Base-by-base conservation (phyloP, 1,140 invertebrate genomes). In the Homalodisca vitripennis region DNA sequence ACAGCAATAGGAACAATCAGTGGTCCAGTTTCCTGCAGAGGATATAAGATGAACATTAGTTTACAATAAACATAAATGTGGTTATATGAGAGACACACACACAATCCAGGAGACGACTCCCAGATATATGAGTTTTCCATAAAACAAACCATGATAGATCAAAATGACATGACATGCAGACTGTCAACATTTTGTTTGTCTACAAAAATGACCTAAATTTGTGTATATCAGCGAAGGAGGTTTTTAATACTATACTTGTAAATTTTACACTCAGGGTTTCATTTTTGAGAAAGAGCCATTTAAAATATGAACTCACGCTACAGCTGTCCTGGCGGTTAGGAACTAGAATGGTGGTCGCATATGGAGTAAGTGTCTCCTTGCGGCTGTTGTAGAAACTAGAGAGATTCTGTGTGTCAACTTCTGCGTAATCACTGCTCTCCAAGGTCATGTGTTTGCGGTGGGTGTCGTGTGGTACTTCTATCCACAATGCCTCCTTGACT, bases 381-480 rank as follows among this genome's bases (percentile, higher is more conserved):
- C 86, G 84, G 1, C 72, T 87, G 70, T 92, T 92, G 78, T 93
- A 92, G 75, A 93, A 94, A 0, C 91, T 92, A 14, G 89, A 91
- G 68, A 93, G 75, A 74, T 83, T 87, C 47, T 86, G 80, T 12
- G 86, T 87, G 77, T 92, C 90, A 0, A 92, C 90, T 80, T 92
- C 90, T 0, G 90, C 89, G 72, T 92, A 92, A 73, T 92, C 89
- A 0, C 88, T 87, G 20, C 84, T 84, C 57, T 76, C 76, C 26
- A 70, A 73, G 89, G 41, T 87, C 88, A 71, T 84, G 82, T 75
- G 78, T 55, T 84, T 86, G 67, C 88, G 88, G 0, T 83, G 84
- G 1, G 86, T 84, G 71, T 88, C 79, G 87, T 89, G 90, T 6
- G 89, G 88, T 26, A 88, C 82, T 76, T 92, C 89, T 64, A 91